These are phyloP conservation scores for Meloidogyne chitwoodi DNA, from an alignment of 1,140 invertebrate genomes.

Conservation along the genomic window DNA sequence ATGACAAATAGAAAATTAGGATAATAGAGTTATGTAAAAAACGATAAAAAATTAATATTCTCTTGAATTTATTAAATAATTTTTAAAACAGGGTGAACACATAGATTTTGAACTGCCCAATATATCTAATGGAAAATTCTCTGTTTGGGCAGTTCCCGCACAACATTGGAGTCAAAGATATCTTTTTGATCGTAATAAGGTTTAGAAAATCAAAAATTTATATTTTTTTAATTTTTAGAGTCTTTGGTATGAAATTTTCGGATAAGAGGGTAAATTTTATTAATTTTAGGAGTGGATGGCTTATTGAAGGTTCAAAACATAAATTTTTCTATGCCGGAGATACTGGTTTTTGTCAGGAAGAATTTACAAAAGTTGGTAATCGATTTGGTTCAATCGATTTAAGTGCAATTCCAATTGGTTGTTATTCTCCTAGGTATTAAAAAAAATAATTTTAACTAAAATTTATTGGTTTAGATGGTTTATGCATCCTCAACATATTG, in stretches of 20 bases:
- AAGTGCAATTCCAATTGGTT: slow-evolving; percentile 45
- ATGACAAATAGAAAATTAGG: too few species aligned
- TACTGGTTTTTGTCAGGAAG: slow-evolving; percentile 45
- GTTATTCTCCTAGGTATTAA: slow-evolving; percentile 34
- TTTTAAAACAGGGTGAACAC: neutral
- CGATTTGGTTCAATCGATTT: slow-evolving; percentile 40
- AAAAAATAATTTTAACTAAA: neutral
- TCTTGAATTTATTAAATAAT: neutral
- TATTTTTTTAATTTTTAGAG: neutral
- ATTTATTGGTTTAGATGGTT: slow-evolving; percentile 62
- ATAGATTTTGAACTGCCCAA: neutral
- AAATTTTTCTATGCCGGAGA: slow-evolving; percentile 46
- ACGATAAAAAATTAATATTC: neutral
- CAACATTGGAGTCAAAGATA: slow-evolving; percentile 43
- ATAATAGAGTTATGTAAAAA: too few species aligned
- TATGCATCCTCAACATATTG: slow-evolving; percentile 63
- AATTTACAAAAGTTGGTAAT: slow-evolving; percentile 39
- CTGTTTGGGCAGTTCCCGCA: slow-evolving; percentile 37
- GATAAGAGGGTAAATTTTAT: slow-evolving; percentile 16
- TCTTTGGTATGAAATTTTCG: neutral
- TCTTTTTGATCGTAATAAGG: slow-evolving; percentile 40
- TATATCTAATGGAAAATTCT: neutral
- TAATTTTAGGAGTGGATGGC: slow-evolving; percentile 42
- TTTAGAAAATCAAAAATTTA: neutral
- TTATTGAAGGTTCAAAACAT: slow-evolving; percentile 29